A percentile compares a stretch with the other conserved stretches of the same genome.
Evolutionary conservation across 1,140 invertebrate genomes (phyloP).

Genomic region (Hyposmocoma kahamanoa): DNA sequence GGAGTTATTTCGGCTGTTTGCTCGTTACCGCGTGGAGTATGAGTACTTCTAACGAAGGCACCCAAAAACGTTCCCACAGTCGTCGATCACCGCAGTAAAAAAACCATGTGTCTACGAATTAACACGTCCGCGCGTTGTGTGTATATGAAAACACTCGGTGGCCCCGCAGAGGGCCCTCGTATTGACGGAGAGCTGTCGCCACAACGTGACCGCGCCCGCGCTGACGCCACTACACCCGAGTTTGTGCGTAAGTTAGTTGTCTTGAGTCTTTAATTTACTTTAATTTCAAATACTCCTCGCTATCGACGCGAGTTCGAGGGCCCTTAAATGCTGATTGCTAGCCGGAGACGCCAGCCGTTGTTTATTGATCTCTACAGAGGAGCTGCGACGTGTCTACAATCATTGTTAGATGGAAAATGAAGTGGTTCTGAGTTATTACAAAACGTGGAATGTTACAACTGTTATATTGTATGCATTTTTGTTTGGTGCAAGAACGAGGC

Average conservation of each 20-base stretch:
- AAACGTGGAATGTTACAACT: slow-evolving; percentile 8
- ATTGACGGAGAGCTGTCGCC: slow-evolving; percentile 61
- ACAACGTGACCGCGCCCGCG: slow-evolving; percentile 18
- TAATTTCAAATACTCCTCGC: slow-evolving; percentile 50
- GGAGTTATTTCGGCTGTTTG: slow-evolving; percentile 58
- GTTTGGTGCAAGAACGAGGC: not conserved
- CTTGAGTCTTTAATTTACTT: slow-evolving; percentile 63
- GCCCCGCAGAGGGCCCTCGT: slow-evolving; percentile 52
- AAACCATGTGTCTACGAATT: slow-evolving; percentile 70
- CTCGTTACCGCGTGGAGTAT: slow-evolving; percentile 55
- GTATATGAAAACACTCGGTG: slow-evolving; percentile 68
- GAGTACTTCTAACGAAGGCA: slow-evolving; percentile 64
- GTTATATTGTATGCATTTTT: not conserved
- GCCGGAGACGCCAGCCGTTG: slow-evolving; percentile 29
- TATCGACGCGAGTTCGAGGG: slow-evolving; percentile 27
- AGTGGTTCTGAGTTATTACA: not conserved
- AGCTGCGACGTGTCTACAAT: slow-evolving; percentile 7
- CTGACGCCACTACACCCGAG: slow-evolving; percentile 33
- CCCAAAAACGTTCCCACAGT: slow-evolving; percentile 68
- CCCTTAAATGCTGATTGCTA: slow-evolving; percentile 30
- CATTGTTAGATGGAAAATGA: not conserved
- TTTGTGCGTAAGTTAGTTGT: slow-evolving; percentile 55
- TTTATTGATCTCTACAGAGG: slow-evolving; percentile 17
- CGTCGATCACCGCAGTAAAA: slow-evolving; percentile 64
- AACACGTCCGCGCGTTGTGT: slow-evolving; percentile 65